Base-by-base conservation (phyloP, 2,888 invertebrate species). In the Epiperipatus broadwayi region DNA sequence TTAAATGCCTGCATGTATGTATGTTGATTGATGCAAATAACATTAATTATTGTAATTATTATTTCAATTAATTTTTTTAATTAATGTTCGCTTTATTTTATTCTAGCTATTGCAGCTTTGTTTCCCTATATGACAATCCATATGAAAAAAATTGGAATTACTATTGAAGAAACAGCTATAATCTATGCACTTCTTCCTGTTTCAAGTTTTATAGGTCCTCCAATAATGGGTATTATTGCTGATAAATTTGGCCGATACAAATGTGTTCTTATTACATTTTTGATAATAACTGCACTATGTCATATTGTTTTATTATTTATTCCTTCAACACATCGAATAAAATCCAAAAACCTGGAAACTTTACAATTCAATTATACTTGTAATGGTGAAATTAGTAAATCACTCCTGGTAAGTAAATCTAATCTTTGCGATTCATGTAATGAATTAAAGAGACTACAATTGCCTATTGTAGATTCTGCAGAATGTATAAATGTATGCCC, bases 231-330 rank as follows among this genome's bases (percentile, higher is more conserved):
- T 3, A 52, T 52, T 21, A 19, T 84, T 47, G 81, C 83, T 43
- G 84, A 85, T 59, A 80, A 78, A 60, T 75, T 79, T 52, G 79
- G 80, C 37, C 74, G 75, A 55, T 84, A 83, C 61, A 83, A 80
- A 55, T 72, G 75, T 1, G 75, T 81, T 18, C 73, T 85, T 41
- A 73, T 81, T 46, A 67, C 77, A 41, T 75, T 78, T 41, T 67
- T 81, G 47, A 62, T 80, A 40, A 60, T 78, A 44, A 78, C 78
- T 50, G 80, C 79, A 4, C 64, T 73, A 2, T 73, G 80, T 49
- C 81, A 83, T 57, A 76, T 79, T 53, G 71, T 77, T 3, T 61
- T 85, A 49, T 67, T 83, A 36, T 46, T 52, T 21, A 53, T 58
- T 4, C 60, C 60, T 10, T n/a, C n/a, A n/a, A n/a, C 25, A 30